A percentile compares a stretch with the other conserved stretches of the same genome.
Conservation (phyloP, 2,888 invertebrate species). For the Melinaea marsaeus region DNA sequence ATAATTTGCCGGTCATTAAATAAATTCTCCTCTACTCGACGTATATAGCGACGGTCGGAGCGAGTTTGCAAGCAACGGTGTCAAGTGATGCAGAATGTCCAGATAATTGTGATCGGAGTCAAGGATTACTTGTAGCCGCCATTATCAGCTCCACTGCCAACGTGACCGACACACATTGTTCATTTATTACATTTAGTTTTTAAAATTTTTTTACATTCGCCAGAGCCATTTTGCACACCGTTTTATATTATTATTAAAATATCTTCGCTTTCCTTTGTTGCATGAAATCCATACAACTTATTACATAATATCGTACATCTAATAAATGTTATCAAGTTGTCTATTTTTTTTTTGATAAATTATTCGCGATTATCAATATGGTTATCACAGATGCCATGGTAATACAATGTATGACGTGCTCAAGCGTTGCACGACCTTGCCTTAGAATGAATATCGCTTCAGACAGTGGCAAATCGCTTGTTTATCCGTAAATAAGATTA, state of each 20-base stretch:
- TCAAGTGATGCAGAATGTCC: slow-evolving; percentile 69
- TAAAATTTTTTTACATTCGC: too few species aligned
- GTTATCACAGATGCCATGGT: slow-evolving; percentile 13
- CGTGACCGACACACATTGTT: slow-evolving; percentile 15
- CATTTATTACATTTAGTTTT: neutral
- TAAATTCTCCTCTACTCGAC: slow-evolving; percentile 47
- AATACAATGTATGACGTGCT: slow-evolving; percentile 25
- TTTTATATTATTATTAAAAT: too few species aligned
- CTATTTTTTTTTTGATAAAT: slow-evolving; percentile 2
- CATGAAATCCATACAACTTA: too few species aligned
- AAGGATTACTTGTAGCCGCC: slow-evolving; percentile 64
- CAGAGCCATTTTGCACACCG: too few species aligned
- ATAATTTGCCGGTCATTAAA: slow-evolving; percentile 63
- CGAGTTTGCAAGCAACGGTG: slow-evolving; percentile 51
- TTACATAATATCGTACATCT: too few species aligned
- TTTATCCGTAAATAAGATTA: slow-evolving; percentile 22
- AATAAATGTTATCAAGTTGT: too few species aligned
- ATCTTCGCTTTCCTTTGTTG: too few species aligned
- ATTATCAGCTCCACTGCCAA: slow-evolving; percentile 41
- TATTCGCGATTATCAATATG: slow-evolving; percentile 16
- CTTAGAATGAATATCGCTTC: slow-evolving; percentile 31
- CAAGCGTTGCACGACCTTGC: slow-evolving; percentile 33
- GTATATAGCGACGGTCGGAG: slow-evolving; percentile 35
- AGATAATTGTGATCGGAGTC: slow-evolving; percentile 72
- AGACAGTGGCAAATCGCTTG: slow-evolving; percentile 20